Evolutionary conservation across 2,113 vertebrate species (phyloP).

Genomic region (Bos indicus): DNA sequence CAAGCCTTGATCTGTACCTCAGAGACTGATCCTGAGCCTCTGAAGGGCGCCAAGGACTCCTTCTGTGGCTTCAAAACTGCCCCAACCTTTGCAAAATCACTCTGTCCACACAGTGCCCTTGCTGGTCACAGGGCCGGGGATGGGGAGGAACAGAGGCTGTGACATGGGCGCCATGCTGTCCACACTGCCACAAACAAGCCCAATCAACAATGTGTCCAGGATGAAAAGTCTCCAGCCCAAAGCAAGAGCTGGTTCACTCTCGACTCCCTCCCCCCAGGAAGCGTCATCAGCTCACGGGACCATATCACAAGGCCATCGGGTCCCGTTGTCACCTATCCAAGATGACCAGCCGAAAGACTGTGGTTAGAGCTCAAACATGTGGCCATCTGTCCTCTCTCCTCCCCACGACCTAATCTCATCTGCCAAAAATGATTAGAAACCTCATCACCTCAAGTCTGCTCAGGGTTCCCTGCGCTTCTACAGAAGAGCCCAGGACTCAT

Average conservation of each 20-base stretch:
- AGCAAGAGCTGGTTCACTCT: not conserved
- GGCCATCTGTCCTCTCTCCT: not conserved
- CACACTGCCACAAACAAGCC: no score
- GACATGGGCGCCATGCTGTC: accelerated
- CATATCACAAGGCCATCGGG: not conserved
- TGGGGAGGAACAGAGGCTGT: not conserved
- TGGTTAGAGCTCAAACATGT: not conserved
- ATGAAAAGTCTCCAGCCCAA: not conserved
- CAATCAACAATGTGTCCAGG: not conserved
- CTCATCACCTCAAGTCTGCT: not conserved
- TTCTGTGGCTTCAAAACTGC: not conserved
- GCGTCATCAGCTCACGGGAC: no score
- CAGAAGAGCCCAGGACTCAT: not conserved
- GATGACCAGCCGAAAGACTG: not conserved
- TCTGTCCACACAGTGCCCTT: not conserved
- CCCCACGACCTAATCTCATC: not conserved
- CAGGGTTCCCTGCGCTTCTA: not conserved
- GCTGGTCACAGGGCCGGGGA: not conserved
- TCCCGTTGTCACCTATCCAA: not conserved
- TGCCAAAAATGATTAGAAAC: not conserved
- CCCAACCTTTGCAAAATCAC: not conserved
- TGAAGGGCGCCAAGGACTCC: not conserved
- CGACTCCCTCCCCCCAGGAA: not conserved
- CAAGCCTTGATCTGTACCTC: not conserved
- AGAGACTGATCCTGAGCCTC: not conserved